Evolutionary conservation across 2,113 vertebrate species (phyloP), one percentile per base, ranked within the genome.

Genomic region (Dissostichus mawsoni): DNA sequence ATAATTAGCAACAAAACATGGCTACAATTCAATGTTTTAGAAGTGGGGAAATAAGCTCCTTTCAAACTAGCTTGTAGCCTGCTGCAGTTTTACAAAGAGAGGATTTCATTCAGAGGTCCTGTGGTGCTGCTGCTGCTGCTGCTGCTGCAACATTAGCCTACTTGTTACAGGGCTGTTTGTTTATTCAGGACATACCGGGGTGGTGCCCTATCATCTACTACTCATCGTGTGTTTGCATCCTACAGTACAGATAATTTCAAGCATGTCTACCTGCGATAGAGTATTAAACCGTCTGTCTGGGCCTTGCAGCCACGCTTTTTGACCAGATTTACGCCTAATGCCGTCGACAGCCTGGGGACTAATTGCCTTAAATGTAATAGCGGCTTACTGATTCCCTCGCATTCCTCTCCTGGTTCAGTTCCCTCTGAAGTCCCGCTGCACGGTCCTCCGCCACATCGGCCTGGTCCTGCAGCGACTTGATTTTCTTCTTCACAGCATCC

Each of bases 401-500:
- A 13, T 94, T 96, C 90, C 95, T 94, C 94, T 99, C 96, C 83
- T 91, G 88, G 88, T 96, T 95, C 85, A 97, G 95, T 44, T 98
- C 96, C 69, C 95, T 94, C 93, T 98, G 97, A 62, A 99, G 93
- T 63, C 82, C 89, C 63, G 96, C 92, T 7, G 96, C 96, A 68
- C 92, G 95, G 56, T 97, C 97, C 93, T 99, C 96, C 8, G 97
- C 97, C 9, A 65, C 72, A 44, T 97, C 96, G 68, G 96, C 96
- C 93, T 97, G 96, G 84, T 98, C 96, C 83, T 98, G 97, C 90
- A 99, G 76, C 79, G 96, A 96, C 76, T 96, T 96, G 65, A 98
- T 98, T 93, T 98, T 99, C 89, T 97, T 96, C 78, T 96, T 96
- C 72, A 98, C 97, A 23, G 97, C 97, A 91, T 98, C 97, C 82